A percentile compares a stretch with the other conserved stretches of the same genome.
phyloP scores from a whole-genome alignment of 2,797 vertebrate species.

The Gymnodraco acuticeps region DNA sequence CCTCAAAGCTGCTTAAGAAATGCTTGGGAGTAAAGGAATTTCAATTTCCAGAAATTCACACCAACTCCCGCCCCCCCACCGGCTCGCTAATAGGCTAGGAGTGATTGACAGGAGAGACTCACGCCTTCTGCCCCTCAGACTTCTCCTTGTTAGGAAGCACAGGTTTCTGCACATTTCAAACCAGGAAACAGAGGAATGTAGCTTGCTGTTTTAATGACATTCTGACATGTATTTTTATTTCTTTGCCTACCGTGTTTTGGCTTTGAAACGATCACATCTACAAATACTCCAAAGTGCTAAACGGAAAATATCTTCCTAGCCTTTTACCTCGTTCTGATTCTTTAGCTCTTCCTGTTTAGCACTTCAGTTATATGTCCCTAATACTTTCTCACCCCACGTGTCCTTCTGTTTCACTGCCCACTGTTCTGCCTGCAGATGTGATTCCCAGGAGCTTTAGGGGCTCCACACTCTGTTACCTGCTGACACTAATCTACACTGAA shows the following conservation, averaged over 20 bases:
- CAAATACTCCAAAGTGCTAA: not conserved
- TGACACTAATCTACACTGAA: constrained; percentile 75
- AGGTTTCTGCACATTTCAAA: constrained; percentile 34
- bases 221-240: constrained; percentile 17
- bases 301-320: not conserved
- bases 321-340: not conserved
- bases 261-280: constrained; percentile 6
- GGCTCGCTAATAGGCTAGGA: constrained; percentile 37
- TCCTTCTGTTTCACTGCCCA: constrained; percentile 34
- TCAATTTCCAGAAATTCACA: constrained; percentile 48
- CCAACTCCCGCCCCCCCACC: constrained; percentile 38
- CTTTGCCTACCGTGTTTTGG: not conserved
- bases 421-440: constrained; percentile 26
- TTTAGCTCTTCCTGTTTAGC: constrained; percentile 20
- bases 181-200: constrained; percentile 2
- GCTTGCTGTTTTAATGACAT: not conserved
- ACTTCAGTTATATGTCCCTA: not conserved
- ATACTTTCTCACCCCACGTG: constrained; percentile 11
- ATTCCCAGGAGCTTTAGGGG: constrained; percentile 35
- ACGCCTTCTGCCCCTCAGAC: constrained; percentile 38
- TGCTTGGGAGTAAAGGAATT: constrained; percentile 36
- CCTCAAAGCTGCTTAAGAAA: constrained; percentile 16
- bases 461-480: constrained; percentile 63
- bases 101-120: constrained; percentile 53
- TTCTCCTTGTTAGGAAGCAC: constrained; percentile 35